These are phyloP conservation scores for Galbula dea DNA, from an alignment of 2,113 vertebrate species.

Conservation along the genomic window DNA sequence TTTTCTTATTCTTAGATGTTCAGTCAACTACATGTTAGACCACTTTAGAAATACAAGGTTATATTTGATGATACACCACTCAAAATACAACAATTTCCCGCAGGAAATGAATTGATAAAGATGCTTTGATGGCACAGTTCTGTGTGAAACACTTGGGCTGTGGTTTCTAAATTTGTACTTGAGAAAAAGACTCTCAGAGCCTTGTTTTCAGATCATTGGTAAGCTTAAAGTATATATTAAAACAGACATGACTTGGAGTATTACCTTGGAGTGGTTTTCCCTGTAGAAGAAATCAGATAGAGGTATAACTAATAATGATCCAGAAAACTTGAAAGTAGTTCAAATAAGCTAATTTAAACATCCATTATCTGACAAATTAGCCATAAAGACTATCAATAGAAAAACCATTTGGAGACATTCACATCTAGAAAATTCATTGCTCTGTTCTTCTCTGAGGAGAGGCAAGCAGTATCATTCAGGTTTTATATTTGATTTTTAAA, in stretches of 20 bases:
- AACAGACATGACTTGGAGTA: not conserved
- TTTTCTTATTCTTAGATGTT: no score
- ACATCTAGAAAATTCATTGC: no score
- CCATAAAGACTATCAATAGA: no score
- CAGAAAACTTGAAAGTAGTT: no score
- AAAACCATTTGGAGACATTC: no score
- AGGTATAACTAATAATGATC: not conserved
- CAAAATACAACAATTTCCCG: not conserved
- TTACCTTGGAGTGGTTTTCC: not conserved
- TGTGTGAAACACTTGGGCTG: not conserved
- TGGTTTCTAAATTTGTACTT: not conserved
- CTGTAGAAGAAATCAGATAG: not conserved
- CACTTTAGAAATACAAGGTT: not conserved
- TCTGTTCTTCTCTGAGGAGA: no score
- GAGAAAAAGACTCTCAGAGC: not conserved
- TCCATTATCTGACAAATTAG: no score
- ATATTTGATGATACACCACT: not conserved
- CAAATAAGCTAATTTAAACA: no score
- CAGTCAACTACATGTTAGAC: no score
- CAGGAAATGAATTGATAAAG: not conserved
- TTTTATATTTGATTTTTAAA: no score
- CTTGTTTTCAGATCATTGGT: not conserved
- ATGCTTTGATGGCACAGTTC: not conserved
- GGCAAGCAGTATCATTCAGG: no score
- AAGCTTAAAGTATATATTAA: not conserved